These are phyloP conservation scores for Enteromius unitaeniatus DNA, from an alignment of 2,797 vertebrate genomes.

Conservation along the genomic window DNA sequence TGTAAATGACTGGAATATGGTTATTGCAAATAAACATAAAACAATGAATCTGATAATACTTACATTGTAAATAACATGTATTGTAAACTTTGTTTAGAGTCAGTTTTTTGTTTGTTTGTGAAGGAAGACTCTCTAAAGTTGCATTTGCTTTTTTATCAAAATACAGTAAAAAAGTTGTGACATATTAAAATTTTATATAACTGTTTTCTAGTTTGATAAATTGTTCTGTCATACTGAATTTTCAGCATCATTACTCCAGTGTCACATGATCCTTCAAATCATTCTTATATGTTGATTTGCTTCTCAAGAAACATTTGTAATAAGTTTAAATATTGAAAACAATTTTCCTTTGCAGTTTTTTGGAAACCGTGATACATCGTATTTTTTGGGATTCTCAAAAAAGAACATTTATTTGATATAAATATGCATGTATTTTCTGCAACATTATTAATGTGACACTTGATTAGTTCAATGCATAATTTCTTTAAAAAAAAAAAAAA, in stretches of 20 bases:
- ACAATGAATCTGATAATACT: background rate
- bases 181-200: background rate
- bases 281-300: background rate
- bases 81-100: no score
- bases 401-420: background rate
- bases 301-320: background rate
- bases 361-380: background rate
- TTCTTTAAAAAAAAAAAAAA: background rate
- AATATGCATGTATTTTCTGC: no score
- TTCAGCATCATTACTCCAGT: background rate
- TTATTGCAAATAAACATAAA: background rate
- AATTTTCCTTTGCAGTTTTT: background rate
- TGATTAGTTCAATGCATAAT: background rate
- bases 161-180: background rate
- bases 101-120: no score
- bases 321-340: background rate
- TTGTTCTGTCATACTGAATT: background rate
- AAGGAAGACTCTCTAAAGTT: background rate
- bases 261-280: background rate
- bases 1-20: background rate
- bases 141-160: background rate
- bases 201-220: background rate
- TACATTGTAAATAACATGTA: background rate
- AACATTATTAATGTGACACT: background rate
- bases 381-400: background rate